phyloP scores from a whole-genome alignment of 2,113 vertebrate species.

The Corythoichthys haematopterus region DNA sequence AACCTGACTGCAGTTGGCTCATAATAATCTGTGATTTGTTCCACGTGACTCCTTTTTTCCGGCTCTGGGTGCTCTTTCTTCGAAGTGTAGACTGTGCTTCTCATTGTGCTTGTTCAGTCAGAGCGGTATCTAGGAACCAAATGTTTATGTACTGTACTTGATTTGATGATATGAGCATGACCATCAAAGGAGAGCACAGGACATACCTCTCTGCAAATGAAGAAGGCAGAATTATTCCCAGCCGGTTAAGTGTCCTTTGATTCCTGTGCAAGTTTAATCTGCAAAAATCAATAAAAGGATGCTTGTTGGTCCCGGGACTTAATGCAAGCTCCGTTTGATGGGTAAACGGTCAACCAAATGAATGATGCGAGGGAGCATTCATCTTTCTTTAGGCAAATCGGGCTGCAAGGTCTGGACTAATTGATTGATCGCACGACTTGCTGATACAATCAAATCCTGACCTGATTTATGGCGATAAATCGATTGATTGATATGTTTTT shows the following conservation, averaged over 20 bases:
- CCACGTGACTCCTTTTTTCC: conserved; percentile 24
- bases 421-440: conserved; percentile 69
- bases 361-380: conserved; percentile 62
- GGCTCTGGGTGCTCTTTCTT: conserved; percentile 10
- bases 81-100: conserved; percentile 9
- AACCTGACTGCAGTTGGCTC: conserved; percentile 31
- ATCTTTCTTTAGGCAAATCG: conserved; percentile 71
- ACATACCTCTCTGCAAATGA: conserved; percentile 41
- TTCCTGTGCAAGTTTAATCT: conserved; percentile 67
- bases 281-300: conserved; percentile 56
- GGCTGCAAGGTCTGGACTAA: conserved; percentile 55
- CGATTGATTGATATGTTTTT: conserved; percentile 72
- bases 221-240: conserved; percentile 52
- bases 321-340: conserved; percentile 65
- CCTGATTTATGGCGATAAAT: conserved; percentile 74
- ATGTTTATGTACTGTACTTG: conserved; percentile 36
- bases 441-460: conserved; percentile 69
- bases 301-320: conserved; percentile 56
- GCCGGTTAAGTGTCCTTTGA: conserved; percentile 59
- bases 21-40: conserved; percentile 34
- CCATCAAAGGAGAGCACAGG: conserved; percentile 37
- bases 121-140: conserved; percentile 20
- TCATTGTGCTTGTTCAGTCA: conserved; percentile 8
- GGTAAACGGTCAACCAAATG: conserved; percentile 62
- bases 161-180: conserved; percentile 43